These are phyloP conservation scores for Drosophila prostipennis DNA, from an alignment of 2,888 invertebrate species.

Conservation along the genomic window DNA sequence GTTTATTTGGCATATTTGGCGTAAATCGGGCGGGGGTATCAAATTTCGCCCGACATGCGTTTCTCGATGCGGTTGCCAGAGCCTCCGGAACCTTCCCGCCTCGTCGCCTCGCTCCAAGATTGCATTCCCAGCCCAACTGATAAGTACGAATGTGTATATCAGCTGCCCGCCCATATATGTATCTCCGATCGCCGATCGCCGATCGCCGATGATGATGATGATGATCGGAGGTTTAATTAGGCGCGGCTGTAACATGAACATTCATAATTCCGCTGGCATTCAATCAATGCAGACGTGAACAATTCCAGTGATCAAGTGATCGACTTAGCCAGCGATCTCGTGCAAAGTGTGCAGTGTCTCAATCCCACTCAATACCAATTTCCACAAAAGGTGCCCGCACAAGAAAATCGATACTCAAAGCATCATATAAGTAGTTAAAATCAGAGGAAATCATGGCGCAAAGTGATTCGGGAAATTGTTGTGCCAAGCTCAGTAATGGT, in stretches of 20 bases:
- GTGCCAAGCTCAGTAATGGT: conserved; percentile 49
- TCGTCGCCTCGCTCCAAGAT: conserved; percentile 2
- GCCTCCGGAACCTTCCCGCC: not conserved
- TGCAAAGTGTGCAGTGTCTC: conserved; percentile 59
- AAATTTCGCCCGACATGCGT: conserved; percentile 20
- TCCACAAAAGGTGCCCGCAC: conserved; percentile 10
- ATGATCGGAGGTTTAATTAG: conserved; percentile 70
- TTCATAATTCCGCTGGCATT: conserved; percentile 70
- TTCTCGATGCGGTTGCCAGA: conserved; percentile 30
- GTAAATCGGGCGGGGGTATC: conserved; percentile 1
- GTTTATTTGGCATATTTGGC: conserved; percentile 25
- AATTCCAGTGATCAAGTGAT: conserved; percentile 25
- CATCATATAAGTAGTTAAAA: conserved; percentile 2
- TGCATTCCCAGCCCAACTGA: conserved; percentile 35
- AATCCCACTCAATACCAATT: conserved; percentile 39
- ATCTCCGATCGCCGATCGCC: not conserved
- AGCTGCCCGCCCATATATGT: conserved; percentile 37
- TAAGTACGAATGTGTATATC: conserved; percentile 21
- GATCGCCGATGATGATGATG: conserved; percentile 12
- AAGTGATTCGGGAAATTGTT: conserved; percentile 53
- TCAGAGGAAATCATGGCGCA: conserved; percentile 50
- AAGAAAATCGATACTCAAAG: conserved; percentile 27
- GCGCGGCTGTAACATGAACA: conserved; percentile 64
- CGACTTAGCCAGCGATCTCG: conserved; percentile 46
- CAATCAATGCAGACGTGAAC: conserved; percentile 73